Conservation (phyloP, 2,888 invertebrate genomes). For the Euphydryas editha region DNA sequence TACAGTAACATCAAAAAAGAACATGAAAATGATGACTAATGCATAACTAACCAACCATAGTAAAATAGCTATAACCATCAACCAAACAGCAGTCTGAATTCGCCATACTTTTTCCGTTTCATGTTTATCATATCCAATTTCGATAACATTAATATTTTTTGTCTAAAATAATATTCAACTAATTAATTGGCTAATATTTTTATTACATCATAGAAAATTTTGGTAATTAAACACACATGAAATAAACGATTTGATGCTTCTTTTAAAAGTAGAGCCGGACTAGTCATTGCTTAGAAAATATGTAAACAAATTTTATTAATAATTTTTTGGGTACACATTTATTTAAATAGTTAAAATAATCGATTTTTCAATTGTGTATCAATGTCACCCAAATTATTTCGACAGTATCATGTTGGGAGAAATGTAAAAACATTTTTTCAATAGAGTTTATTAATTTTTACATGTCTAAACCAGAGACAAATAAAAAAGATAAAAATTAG, state of each 20-base stretch:
- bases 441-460: too few relatives aligned
- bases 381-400: too few relatives aligned
- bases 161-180: slow-evolving; percentile 42
- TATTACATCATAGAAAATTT: neutral
- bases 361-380: too few relatives aligned
- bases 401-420: too few relatives aligned
- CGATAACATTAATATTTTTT: slow-evolving; percentile 31
- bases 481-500: too few relatives aligned
- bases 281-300: slow-evolving; percentile 31
- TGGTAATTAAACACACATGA: slow-evolving; percentile 29
- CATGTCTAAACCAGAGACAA: too few relatives aligned
- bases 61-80: slow-evolving; percentile 53
- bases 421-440: too few relatives aligned
- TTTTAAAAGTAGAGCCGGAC: slow-evolving; percentile 33
- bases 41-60: slow-evolving; percentile 54
- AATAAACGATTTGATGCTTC: slow-evolving; percentile 35
- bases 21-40: slow-evolving; percentile 42
- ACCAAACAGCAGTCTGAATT: slow-evolving; percentile 51
- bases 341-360: too few relatives aligned
- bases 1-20: neutral
- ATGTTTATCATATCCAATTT: slow-evolving; percentile 25
- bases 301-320: neutral
- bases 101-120: slow-evolving; percentile 43
- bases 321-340: too few relatives aligned
- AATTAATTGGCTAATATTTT: slow-evolving; percentile 9